phyloP scores from a whole-genome alignment of 2,113 vertebrate species.

The Andinoacara biseriatus region DNA sequence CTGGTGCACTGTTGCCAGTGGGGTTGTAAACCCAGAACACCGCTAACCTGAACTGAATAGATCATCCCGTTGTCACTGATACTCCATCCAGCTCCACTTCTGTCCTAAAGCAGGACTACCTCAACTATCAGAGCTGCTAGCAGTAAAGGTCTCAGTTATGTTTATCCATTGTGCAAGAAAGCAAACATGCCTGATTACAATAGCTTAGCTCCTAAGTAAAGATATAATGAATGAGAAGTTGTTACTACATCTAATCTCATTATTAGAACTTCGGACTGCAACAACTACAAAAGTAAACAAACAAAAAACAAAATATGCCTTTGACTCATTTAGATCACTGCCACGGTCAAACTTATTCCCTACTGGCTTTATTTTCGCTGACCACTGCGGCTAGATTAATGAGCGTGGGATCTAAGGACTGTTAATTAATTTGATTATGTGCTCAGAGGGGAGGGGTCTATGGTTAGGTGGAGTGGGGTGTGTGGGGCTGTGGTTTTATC shows the following conservation, averaged over 20 bases:
- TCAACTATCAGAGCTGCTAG: background rate
- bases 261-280: background rate
- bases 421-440: conserved; percentile 85
- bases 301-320: background rate
- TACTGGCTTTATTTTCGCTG: conserved; percentile 47
- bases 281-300: background rate
- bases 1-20: background rate
- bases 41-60: background rate
- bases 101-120: background rate
- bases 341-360: conserved; percentile 24
- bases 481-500: conserved; percentile 46
- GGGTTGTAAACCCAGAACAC: background rate
- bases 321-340: conserved; percentile 14
- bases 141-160: background rate
- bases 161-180: background rate
- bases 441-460: conserved; percentile 53
- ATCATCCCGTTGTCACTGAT: background rate
- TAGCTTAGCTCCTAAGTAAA: background rate
- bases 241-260: background rate
- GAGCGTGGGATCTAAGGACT: conserved; percentile 78
- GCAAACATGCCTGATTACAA: background rate
- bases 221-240: background rate
- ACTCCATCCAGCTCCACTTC: background rate
- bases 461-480: conserved; percentile 67
- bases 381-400: conserved; percentile 76